These are phyloP conservation scores for Mola mola DNA, from an alignment of 2,113 vertebrate genomes.

Conservation along the genomic window DNA sequence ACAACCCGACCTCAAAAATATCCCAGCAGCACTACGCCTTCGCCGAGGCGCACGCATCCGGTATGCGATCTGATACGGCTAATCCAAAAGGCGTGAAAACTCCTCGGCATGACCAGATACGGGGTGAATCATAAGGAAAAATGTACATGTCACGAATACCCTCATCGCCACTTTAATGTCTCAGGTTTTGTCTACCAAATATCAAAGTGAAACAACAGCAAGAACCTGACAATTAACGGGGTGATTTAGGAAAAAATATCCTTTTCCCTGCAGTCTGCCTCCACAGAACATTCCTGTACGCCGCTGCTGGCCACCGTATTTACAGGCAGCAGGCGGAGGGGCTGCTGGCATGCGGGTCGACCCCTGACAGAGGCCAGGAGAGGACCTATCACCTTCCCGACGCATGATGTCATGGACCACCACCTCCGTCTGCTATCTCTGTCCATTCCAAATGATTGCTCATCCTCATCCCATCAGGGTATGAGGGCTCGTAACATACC, in stretches of 20 bases:
- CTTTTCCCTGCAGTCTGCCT: not conserved
- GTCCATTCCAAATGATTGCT: conserved; percentile 20
- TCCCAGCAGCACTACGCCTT: not conserved
- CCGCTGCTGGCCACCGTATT: conserved; percentile 45
- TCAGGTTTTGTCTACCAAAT: not conserved
- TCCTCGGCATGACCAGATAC: conserved; percentile 46
- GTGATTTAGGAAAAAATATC: too few relatives aligned
- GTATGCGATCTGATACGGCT: conserved; percentile 42
- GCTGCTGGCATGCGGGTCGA: conserved; percentile 35
- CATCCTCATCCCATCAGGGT: conserved; percentile 40
- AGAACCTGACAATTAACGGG: too few relatives aligned
- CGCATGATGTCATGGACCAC: conserved; percentile 57
- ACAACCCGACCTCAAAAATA: conserved; percentile 32
- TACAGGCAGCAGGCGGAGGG: conserved; percentile 32
- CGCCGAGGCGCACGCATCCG: conserved; percentile 31
- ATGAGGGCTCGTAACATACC: conserved; percentile 63
- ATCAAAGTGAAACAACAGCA: not conserved
- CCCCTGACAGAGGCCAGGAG: conserved; percentile 23
- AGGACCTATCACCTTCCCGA: conserved; percentile 54
- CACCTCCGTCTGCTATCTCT: conserved; percentile 29
- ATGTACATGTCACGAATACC: conserved; percentile 74
- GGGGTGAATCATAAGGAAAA: conserved; percentile 39
- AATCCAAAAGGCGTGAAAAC: conserved; percentile 50
- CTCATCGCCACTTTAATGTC: conserved; percentile 27
- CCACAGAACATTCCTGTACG: conserved; percentile 15